These are phyloP conservation scores for Tetragnatha montana DNA, from an alignment of 2,888 invertebrate genomes.

Conservation along the genomic window DNA sequence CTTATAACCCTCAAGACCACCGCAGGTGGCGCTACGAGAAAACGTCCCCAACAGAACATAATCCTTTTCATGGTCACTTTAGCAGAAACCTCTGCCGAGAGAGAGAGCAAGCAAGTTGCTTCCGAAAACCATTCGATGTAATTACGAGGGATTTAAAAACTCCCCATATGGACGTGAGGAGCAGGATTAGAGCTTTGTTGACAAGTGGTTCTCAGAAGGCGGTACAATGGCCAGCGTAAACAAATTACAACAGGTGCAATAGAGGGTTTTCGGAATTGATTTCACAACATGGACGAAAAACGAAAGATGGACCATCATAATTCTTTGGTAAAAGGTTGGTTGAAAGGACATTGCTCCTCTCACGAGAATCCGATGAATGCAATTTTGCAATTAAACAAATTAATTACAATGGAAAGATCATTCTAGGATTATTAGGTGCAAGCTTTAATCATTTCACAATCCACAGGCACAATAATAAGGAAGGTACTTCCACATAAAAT, in stretches of 20 bases:
- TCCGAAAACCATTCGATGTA: neutral
- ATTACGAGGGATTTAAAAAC: neutral
- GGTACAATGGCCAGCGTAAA: neutral
- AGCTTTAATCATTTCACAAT: too few relatives aligned
- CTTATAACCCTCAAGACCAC: neutral
- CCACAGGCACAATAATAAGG: too few relatives aligned
- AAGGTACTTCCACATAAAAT: too few relatives aligned
- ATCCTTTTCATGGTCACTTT: constrained; percentile 63
- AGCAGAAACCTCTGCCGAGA: constrained; percentile 35
- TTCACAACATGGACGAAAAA: too few relatives aligned
- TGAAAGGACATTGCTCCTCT: too few relatives aligned
- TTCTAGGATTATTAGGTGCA: too few relatives aligned
- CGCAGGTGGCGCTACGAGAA: constrained; percentile 37
- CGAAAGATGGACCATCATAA: too few relatives aligned
- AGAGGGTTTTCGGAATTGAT: too few relatives aligned
- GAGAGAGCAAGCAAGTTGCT: constrained; percentile 13
- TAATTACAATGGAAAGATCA: too few relatives aligned
- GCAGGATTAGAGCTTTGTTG: neutral
- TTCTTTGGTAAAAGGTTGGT: too few relatives aligned
- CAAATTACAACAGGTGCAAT: neutral
- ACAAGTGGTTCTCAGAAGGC: neutral
- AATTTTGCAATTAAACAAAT: too few relatives aligned
- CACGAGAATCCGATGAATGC: too few relatives aligned
- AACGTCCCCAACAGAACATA: constrained; percentile 35
- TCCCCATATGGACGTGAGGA: neutral